Percentiles rank a stretch among this genome's conserved stretches.
Conservation (phyloP, 2,888 invertebrate species). For the Pseudococcus jackbeardsleyi region DNA sequence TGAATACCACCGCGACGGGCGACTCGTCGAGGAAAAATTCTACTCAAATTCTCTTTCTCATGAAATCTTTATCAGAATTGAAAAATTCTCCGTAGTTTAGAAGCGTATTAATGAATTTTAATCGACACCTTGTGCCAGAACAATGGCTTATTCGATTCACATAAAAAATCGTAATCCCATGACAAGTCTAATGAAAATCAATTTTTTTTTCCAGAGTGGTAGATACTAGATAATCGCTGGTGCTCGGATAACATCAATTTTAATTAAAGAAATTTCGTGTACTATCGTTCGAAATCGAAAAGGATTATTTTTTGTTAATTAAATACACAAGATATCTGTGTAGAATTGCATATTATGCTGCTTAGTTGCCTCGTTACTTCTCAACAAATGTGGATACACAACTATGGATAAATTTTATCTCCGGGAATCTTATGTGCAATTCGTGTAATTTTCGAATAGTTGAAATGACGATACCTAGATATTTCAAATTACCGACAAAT, state of each 20-base stretch:
- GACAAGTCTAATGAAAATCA: slow-evolving; percentile 4
- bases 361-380: neutral
- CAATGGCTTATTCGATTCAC: slow-evolving; percentile 30
- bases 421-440: too few relatives aligned
- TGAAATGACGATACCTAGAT: too few relatives aligned
- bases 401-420: too few relatives aligned
- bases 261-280: neutral
- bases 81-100: neutral
- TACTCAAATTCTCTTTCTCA: neutral
- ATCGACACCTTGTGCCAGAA: neutral
- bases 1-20: neutral
- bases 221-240: neutral
- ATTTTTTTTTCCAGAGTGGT: neutral
- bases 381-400: neutral
- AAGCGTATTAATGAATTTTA: slow-evolving; percentile 12
- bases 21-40: neutral
- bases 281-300: neutral
- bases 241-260: neutral
- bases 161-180: slow-evolving; percentile 33
- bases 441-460: too few relatives aligned
- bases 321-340: neutral
- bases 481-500: too few relatives aligned
- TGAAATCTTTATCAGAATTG: slow-evolving; percentile 1
- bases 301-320: neutral
- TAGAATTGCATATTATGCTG: neutral